Percentiles rank a stretch among this genome's conserved stretches.
Conservation (phyloP, 92 coral and sea anemone genomes). For the Paragorgia papillata region DNA sequence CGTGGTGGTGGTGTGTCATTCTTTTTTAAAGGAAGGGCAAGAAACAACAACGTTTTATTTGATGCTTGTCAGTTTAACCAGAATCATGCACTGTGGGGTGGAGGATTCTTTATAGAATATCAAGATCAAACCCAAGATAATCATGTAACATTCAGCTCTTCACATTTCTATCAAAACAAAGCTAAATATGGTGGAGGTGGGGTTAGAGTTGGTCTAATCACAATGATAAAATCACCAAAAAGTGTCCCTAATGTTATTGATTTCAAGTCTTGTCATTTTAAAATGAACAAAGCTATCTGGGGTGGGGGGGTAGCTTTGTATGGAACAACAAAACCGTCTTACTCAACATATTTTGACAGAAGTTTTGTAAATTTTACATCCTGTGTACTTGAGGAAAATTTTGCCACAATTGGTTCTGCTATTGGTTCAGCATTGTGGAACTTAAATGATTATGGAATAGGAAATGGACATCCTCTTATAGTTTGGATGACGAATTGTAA, state of each 20-base stretch:
- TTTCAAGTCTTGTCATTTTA: conserved; percentile 46
- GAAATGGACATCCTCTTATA: conserved; percentile 67
- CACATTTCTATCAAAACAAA: conserved; percentile 43
- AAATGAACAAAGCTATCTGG: conserved; percentile 59
- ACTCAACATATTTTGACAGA: background rate
- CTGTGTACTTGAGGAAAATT: conserved; percentile 68
- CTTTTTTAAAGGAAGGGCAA: conserved; percentile 59
- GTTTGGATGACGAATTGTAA: conserved; percentile 63
- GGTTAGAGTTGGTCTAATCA: conserved; percentile 61
- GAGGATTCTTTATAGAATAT: conserved; percentile 72
- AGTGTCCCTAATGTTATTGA: conserved; percentile 8
- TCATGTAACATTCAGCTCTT: conserved; percentile 43
- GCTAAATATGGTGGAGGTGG: conserved; percentile 81
- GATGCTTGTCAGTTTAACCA: conserved; percentile 58
- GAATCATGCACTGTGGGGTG: conserved; percentile 77
- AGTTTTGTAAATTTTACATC: conserved; percentile 41
- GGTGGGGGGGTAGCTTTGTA: conserved; percentile 86
- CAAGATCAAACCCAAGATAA: conserved; percentile 64
- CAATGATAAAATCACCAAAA: background rate
- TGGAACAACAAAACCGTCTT: conserved; percentile 52
- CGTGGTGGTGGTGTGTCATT: conserved; percentile 83
- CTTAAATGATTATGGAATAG: conserved; percentile 74
- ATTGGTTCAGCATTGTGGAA: conserved; percentile 75
- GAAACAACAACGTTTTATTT: conserved; percentile 50
- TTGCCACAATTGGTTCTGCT: conserved; percentile 90